A percentile compares a stretch with the other conserved stretches of the same genome.
These are phyloP conservation scores for Muschampia plurimacula DNA, from an alignment of 2,888 invertebrate genomes.

Conservation along the genomic window DNA sequence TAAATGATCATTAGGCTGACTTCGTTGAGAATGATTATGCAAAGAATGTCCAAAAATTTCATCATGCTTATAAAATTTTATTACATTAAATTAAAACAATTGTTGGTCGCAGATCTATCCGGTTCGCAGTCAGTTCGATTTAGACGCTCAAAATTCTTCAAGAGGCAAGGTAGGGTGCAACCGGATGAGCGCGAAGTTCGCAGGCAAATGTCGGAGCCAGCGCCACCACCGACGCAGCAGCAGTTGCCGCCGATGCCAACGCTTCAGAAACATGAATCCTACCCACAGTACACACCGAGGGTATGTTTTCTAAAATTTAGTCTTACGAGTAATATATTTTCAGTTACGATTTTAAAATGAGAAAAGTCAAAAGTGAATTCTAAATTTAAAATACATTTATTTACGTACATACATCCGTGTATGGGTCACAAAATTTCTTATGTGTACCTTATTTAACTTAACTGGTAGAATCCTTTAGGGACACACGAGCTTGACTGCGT, in stretches of 20 bases:
- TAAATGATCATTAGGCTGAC: too few relatives aligned
- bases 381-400: too few relatives aligned
- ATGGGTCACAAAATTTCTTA: too few relatives aligned
- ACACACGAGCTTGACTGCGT: too few relatives aligned
- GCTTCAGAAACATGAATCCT: slow-evolving; percentile 73
- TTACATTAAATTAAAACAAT: not conserved
- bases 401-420: too few relatives aligned
- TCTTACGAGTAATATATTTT: too few relatives aligned
- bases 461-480: too few relatives aligned
- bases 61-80: not conserved
- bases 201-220: slow-evolving; percentile 69
- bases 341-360: too few relatives aligned
- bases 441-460: too few relatives aligned
- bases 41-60: not conserved
- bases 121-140: slow-evolving; percentile 51
- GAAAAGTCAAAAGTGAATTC: too few relatives aligned
- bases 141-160: slow-evolving; percentile 66
- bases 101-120: slow-evolving; percentile 43
- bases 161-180: slow-evolving; percentile 65
- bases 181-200: slow-evolving; percentile 63
- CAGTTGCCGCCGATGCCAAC: slow-evolving; percentile 50
- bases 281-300: slow-evolving; percentile 69
- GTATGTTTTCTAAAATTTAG: slow-evolving; percentile 48
- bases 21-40: too few relatives aligned
- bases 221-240: slow-evolving; percentile 48